Conservation (phyloP, 2,113 vertebrate species). For the Lethenteron reissneri region DNA sequence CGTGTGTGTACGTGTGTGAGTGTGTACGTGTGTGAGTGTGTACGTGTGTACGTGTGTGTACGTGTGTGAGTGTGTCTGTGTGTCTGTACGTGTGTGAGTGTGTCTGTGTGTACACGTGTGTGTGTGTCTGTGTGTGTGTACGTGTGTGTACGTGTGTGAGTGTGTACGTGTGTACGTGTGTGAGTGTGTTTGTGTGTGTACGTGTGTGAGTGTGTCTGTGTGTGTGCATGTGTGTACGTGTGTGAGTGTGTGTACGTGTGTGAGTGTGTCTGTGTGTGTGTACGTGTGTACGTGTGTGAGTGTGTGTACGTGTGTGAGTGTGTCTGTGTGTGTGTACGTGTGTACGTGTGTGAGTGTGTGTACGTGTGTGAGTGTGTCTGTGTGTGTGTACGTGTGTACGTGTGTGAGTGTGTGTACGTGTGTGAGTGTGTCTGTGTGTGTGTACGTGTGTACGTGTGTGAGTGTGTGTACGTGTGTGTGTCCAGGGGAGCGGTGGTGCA, state of each 20-base stretch:
- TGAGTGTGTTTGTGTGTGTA: not conserved
- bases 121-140: not conserved
- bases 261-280: too few species aligned
- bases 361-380: not conserved
- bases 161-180: not conserved
- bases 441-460: too few species aligned
- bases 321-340: too few species aligned
- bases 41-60: not conserved
- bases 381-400: not conserved
- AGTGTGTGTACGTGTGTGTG: too few species aligned
- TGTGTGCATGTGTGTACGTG: too few species aligned
- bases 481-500: too few species aligned
- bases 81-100: not conserved
- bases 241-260: not conserved
- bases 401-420: not conserved
- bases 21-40: not conserved
- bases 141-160: not conserved
- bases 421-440: too few species aligned
- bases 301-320: too few species aligned
- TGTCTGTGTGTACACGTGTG: not conserved
- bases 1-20: not conserved
- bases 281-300: too few species aligned
- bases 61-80: not conserved
- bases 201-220: not conserved
- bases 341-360: not conserved